Evolutionary conservation across 23 tunicate species (phyloP), one percentile per base, ranked within the genome.

Genomic region (Oikopleura vanhoeffeni): DNA sequence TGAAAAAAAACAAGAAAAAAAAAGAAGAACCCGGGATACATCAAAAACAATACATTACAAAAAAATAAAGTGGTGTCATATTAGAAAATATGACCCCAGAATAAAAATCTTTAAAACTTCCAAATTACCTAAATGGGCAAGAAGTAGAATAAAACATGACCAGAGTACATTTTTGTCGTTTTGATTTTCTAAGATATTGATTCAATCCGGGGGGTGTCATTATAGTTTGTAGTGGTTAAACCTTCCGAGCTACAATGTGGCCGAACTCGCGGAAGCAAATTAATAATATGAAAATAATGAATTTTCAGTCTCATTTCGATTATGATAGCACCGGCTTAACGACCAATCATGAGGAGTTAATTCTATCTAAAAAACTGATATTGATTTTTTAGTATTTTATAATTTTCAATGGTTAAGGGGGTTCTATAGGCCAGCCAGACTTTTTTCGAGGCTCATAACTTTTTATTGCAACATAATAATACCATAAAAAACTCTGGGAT

Each of bases 221-320:
- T 2, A 71, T 71, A 18, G 79, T 71, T n/a, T 24, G 79, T 71
- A 3, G 79, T 71, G 3, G 79, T 71, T 71, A 38, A 71, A 3
- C 79, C 79, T 24, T 71, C 35, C 35, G 79, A 71, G 79, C 36
- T 13, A 71, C 79, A 71, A 2, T 30, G 34, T 71, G 79, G 79
- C 32, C 34, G 34, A 71, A 30, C 34, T 24, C 79, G 79, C 3
- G 79, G n/a, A 38, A 2, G 79, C 79, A 32, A 8, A 24, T 24
- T 49, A 8, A 8, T 8, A 24, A 49, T 49, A 49, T 24, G 64
- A 49, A 49, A 49, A 8, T 24, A 49, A 24, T 24, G 64, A 49
- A 24, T 49, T 49, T 49, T 13, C 24, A 24, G 64, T 49, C 24
- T 8, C 64, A 24, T 49, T 49, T 49, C 24, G 64, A 49, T 8